These are phyloP conservation scores for Thinocorus orbignyianus DNA, from an alignment of 2,113 vertebrate genomes.

Conservation along the genomic window DNA sequence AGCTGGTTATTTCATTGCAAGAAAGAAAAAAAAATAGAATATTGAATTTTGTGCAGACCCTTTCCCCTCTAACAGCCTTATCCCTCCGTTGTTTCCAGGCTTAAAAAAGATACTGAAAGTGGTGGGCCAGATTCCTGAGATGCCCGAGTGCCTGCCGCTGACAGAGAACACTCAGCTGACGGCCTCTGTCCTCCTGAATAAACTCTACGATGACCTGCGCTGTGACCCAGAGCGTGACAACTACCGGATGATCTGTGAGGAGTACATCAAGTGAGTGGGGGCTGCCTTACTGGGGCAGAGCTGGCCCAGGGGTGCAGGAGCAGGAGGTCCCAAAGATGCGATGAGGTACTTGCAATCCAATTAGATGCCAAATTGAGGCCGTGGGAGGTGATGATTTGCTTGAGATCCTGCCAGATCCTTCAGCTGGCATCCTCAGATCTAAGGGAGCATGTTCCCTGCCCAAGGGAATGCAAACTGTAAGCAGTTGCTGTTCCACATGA, in stretches of 20 bases:
- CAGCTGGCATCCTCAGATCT: background rate
- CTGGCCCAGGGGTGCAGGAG: background rate
- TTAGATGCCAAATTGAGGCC: background rate
- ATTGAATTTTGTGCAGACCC: background rate
- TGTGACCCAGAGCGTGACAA: conserved; percentile 91
- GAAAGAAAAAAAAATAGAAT: background rate
- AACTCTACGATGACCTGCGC: conserved; percentile 90
- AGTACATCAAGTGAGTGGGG: conserved; percentile 87
- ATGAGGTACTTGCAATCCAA: background rate
- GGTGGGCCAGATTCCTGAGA: conserved; percentile 90
- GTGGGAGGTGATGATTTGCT: background rate
- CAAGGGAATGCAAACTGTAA: background rate
- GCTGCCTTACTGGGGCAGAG: background rate
- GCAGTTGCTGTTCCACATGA: background rate
- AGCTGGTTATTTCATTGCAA: background rate
- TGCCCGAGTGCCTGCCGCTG: conserved; percentile 89
- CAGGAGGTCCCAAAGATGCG: background rate
- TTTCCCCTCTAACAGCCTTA: background rate
- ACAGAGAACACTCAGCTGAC: conserved; percentile 94
- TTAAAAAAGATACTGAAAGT: conserved; percentile 96
- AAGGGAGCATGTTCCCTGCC: background rate
- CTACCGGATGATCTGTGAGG: conserved; percentile 88
- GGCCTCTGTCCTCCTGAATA: conserved; percentile 91
- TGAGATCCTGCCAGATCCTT: background rate
- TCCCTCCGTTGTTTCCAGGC: conserved; percentile 70